These are phyloP conservation scores for Hydrozoanthus gracilis DNA, from an alignment of 92 coral and sea anemone species.

Conservation along the genomic window DNA sequence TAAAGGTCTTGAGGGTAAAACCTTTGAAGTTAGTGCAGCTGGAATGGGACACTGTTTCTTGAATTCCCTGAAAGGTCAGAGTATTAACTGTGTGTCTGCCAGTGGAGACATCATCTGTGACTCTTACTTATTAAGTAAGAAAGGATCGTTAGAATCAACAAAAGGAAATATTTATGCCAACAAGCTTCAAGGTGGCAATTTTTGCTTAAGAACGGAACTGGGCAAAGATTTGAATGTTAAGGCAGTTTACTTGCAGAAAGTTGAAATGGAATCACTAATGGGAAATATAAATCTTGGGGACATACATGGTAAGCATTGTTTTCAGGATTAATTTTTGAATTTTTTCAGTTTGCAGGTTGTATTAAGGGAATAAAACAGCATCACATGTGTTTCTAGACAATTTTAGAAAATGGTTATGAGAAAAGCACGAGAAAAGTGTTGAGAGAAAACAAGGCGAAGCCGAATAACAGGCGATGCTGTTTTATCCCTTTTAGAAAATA, in stretches of 20 bases:
- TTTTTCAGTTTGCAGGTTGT: too few relatives aligned
- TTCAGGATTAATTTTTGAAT: neutral
- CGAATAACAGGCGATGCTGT: too few relatives aligned
- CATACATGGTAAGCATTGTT: constrained; percentile 79
- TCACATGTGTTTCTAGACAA: too few relatives aligned
- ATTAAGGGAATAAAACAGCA: too few relatives aligned
- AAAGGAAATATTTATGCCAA: constrained; percentile 71
- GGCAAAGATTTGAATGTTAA: constrained; percentile 66
- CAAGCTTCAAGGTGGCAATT: constrained; percentile 87
- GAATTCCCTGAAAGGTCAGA: constrained; percentile 68
- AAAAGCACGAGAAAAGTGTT: too few relatives aligned
- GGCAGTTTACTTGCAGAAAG: constrained; percentile 74
- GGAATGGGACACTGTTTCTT: constrained; percentile 68
- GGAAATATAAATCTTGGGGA: constrained; percentile 85
- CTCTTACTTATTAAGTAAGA: constrained; percentile 69
- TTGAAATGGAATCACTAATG: constrained; percentile 60
- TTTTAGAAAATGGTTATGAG: too few relatives aligned
- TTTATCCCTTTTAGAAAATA: too few relatives aligned
- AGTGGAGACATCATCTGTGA: constrained; percentile 75
- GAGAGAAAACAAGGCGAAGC: too few relatives aligned
- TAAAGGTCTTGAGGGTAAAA: constrained; percentile 73
- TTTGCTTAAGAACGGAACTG: constrained; percentile 64
- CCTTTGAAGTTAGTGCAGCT: constrained; percentile 52
- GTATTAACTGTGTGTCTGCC: constrained; percentile 55
- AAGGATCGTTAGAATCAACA: constrained; percentile 66